A percentile compares a stretch with the other conserved stretches of the same genome.
Evolutionary conservation across 1,140 invertebrate species (phyloP).

Genomic region (Eueides isabella): DNA sequence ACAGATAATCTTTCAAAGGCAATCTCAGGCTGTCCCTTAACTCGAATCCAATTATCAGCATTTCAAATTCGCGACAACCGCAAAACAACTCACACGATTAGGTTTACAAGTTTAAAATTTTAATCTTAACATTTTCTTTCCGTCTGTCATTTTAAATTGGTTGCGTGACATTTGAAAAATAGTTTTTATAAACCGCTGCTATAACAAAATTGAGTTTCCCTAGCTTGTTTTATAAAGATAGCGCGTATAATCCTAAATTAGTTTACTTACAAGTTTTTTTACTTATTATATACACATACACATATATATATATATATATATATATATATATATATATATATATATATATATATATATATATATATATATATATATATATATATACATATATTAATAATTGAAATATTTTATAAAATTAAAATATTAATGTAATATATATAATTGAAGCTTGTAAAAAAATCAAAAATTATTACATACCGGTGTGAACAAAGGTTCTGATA

Average conservation of each 20-base stretch:
- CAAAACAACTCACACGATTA: slow-evolving; percentile 60
- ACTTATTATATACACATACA: too few species aligned
- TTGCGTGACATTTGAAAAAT: slow-evolving; percentile 36
- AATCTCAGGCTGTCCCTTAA: slow-evolving; percentile 48
- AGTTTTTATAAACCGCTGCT: neutral
- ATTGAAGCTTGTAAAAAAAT: neutral
- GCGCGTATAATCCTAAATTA: too few species aligned
- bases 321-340: too few species aligned
- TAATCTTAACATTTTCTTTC: slow-evolving; percentile 51
- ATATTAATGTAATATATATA: neutral
- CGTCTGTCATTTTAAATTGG: slow-evolving; percentile 62
- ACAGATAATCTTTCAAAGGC: slow-evolving; percentile 56
- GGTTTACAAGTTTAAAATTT: slow-evolving; percentile 52
- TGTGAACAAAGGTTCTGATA: slow-evolving; percentile 70
- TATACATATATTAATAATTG: neutral
- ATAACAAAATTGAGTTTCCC: neutral
- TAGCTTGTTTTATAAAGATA: neutral
- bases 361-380: too few species aligned
- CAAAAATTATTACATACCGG: slow-evolving; percentile 56
- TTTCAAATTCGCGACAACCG: slow-evolving; percentile 68
- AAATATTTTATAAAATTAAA: neutral
- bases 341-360: too few species aligned
- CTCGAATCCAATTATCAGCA: slow-evolving; percentile 67
- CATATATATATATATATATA: too few species aligned
- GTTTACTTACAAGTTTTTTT: too few species aligned